Evolutionary conservation across 2,797 vertebrate species (phyloP), one percentile per base, ranked within the genome.

Genomic region (Pelobates cultripes): DNA sequence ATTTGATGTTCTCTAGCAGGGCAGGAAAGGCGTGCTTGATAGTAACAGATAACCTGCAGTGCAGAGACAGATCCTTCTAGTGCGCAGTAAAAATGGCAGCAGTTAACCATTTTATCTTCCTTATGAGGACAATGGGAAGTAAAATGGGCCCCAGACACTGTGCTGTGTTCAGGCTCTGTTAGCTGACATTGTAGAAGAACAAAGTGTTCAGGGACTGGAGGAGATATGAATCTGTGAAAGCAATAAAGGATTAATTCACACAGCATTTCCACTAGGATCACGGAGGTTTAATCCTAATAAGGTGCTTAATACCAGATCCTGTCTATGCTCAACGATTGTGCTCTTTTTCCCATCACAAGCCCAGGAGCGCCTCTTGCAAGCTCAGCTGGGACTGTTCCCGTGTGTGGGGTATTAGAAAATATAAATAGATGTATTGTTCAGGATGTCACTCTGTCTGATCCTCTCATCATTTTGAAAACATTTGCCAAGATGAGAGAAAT

Each of bases 201-300:
- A 79, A 79, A 75, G 82, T 83, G 77, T 79, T 79, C 82, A 75
- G 82, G 77, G 81, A 69, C 81, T 75, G 64, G 76, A 70, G 70
- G 53, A 83, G 81, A 83, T 83, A 78, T 74, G 71, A 83, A 83
- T 83, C 81, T 83, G 81, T 83, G 81, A 78, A 83, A 64, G 81
- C 81, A 78, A 83, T 83, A 83, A 79, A 83, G 82, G 82, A 83
- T 83, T 79, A 75, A 83, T 83, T 83, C 82, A 83, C 77, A 79
- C 77, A 70, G 67, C 55, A 71, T 83, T 83, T 83, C 82, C 82
- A 79, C 67, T 66, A 75, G 82, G 82, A 79, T 83, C 82, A 75
- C 64, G 4, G 67, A 63, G 77, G 77, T 79, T 79, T 83, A 83
- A 79, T 75, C 82, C 77, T 83, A 79, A 83, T 83, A 83, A 83